Base-by-base conservation (phyloP, 2,113 vertebrate genomes). In the Gopherus flavomarginatus region DNA sequence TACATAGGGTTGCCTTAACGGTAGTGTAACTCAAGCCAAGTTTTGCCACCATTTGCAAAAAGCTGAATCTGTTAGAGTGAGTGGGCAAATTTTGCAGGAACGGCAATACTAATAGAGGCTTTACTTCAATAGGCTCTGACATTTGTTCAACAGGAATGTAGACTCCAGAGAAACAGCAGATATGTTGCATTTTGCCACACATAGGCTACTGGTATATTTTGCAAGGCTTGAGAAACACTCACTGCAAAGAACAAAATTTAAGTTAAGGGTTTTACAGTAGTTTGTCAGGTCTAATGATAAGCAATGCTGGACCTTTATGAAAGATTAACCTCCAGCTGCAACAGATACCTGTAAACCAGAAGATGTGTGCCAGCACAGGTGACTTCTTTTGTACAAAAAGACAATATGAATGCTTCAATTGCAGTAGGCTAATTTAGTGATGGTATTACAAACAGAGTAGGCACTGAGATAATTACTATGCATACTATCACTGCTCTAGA, bases 191-290 rank as follows among this genome's bases (percentile, higher is more conserved):
- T 86, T 80, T 77, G 84, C n/a, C 91, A 91, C 0, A 19, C 35
- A 17, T 2, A 81, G 62, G 50, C 65, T 69, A 49, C 5, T 0
- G 1, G 54, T 22, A 38, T 5, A 82, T 57, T 92, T 91, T 56
- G 57, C 8, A 88, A 86, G 80, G 52, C 85, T 85, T 62, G 42
- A 89, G 89, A 57, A 95, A 80, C 5, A 12, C 90, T 82, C n/a
- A 22, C 11, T 16, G 72, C 47, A 86, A 62, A 90, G 3, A 86
- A 44, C 6, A 86, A 88, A 93, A 44, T 83, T 62, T 59, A 87
- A 80, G 21, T 90, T 93, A 95, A 97, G 96, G 95, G 88, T 80
- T 88, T 96, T 89, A 82, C 31, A 92, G 85, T 82, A 85, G 59
- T 56, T 87, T 19, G 89, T 88, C 82, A 56, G 86, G 88, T 93